Base-by-base conservation (phyloP, 2,888 invertebrate species). In the Caenorhabditis sp. region DNA sequence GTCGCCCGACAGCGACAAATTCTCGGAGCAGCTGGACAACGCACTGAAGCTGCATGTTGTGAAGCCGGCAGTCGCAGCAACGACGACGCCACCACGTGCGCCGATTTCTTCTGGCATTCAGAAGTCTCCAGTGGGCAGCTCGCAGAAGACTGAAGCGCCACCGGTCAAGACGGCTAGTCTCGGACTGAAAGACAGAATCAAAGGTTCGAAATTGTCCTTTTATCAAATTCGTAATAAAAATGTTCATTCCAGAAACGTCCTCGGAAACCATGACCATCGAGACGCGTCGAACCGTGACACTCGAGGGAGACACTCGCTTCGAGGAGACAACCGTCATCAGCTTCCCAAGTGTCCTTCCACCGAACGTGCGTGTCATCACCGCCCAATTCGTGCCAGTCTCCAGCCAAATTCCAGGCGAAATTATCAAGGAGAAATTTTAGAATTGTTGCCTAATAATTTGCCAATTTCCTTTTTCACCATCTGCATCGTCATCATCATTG, bases 321-420 rank as follows among this genome's bases (percentile, higher is more conserved):
- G 79, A 79, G 22, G 79, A 79, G 70, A 58, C 58, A 10, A 79
- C 79, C 19, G 14, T 72, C 58, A 61, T 79, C 79, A 38, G 31
- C n/a, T 79, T 79, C 44, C 79, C 79, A 49, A 26, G 79, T 24
- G 41, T 58, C 35, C 70, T 79, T 22, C 79, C 79, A 24, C 51
- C 63, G 0, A 79, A 79, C 44, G 79, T 79, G 24, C 79, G 64
- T 16, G 70, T 79, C 44, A 79, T 79, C 70, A 69, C 70, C 14
- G 79, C 79, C 3, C 79, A 79, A 28, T 70, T 79, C 44, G 56
- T 79, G 14, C 70, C 79, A 3, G 79, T 63, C 47, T 10, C 66
- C n/a, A 31, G 19, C 16, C 31, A 61, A 72, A 16, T 24, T 49
- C 28, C 14, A 26, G 35, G 19, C n/a, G 31, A 58, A n/a, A 16